Percentiles rank a stretch among this genome's conserved stretches.
Evolutionary conservation across 2,113 vertebrate species (phyloP).

Genomic region (Menura novaehollandiae): DNA sequence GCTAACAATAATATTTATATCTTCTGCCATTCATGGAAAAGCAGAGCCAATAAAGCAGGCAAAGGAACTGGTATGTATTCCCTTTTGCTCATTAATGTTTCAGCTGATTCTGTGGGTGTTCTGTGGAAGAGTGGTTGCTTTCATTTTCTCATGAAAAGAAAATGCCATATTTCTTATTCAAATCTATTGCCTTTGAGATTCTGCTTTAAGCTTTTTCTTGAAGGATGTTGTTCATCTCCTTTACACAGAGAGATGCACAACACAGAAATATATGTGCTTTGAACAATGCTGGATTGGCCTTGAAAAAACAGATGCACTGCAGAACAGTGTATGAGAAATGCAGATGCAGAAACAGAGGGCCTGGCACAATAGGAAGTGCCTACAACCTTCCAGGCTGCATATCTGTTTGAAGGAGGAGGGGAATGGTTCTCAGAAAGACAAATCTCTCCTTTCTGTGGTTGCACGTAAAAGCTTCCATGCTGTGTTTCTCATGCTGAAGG

Average conservation of each 20-base stretch:
- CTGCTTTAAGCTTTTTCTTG: slow-evolving; percentile 36
- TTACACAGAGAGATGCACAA: background rate
- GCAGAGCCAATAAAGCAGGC: slow-evolving; percentile 59
- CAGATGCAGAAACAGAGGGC: background rate
- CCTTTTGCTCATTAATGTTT: slow-evolving; percentile 63
- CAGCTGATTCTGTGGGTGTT: slow-evolving; percentile 46
- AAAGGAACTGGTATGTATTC: slow-evolving; percentile 34
- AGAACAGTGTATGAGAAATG: background rate
- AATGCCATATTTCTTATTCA: slow-evolving; percentile 48
- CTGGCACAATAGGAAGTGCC: background rate
- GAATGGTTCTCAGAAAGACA: background rate
- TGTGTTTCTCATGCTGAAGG: background rate
- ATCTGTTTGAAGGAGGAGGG: background rate
- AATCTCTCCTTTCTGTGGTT: background rate
- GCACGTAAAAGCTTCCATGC: background rate
- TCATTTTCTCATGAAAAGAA: slow-evolving; percentile 53
- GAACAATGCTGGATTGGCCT: background rate
- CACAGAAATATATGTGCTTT: background rate
- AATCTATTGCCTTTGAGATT: slow-evolving; percentile 22
- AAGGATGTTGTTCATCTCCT: slow-evolving; percentile 47
- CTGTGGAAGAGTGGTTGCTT: slow-evolving; percentile 50
- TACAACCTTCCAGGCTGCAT: background rate
- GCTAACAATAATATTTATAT: slow-evolving; percentile 72
- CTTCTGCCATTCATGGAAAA: slow-evolving; percentile 55
- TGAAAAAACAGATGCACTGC: background rate